Percentiles rank a stretch among this genome's conserved stretches.
Conservation (phyloP, 2,888 invertebrate genomes). For the Amblyjoppa proteus region DNA sequence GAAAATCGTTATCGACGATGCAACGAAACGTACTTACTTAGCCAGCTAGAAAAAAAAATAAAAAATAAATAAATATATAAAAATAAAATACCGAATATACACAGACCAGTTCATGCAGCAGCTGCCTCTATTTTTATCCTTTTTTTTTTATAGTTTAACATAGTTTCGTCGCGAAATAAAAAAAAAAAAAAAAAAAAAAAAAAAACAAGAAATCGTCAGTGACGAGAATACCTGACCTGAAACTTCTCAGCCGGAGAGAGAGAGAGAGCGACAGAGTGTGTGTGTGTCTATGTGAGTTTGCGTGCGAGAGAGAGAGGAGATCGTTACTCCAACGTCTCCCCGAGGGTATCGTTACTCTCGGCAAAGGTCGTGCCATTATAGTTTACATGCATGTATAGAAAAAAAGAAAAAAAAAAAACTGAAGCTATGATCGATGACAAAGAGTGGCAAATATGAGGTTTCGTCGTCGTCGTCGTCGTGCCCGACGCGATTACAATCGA, state of each 20-base stretch:
- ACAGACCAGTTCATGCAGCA: not conserved
- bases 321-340: conserved; percentile 52
- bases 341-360: conserved; percentile 52
- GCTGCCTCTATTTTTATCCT: not conserved
- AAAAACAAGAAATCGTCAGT: conserved; percentile 5
- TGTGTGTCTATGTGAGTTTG: not conserved
- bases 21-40: not conserved
- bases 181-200: conserved; percentile 11
- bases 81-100: not conserved
- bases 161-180: not conserved
- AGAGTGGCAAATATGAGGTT: conserved; percentile 38
- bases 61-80: not conserved
- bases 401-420: conserved; percentile 18
- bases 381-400: not conserved
- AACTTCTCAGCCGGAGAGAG: conserved; percentile 51
- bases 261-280: not conserved
- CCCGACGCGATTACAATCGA: conserved; percentile 52
- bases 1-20: conserved; percentile 30
- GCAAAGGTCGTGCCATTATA: conserved; percentile 58
- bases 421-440: conserved; percentile 52
- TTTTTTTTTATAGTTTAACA: conserved; percentile 13
- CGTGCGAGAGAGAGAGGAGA: not conserved
- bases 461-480: conserved; percentile 7
- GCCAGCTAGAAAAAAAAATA: not conserved
- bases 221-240: conserved; percentile 67